These are phyloP conservation scores for Drosophila asahinai DNA, from an alignment of 1,140 invertebrate species.

Conservation along the genomic window DNA sequence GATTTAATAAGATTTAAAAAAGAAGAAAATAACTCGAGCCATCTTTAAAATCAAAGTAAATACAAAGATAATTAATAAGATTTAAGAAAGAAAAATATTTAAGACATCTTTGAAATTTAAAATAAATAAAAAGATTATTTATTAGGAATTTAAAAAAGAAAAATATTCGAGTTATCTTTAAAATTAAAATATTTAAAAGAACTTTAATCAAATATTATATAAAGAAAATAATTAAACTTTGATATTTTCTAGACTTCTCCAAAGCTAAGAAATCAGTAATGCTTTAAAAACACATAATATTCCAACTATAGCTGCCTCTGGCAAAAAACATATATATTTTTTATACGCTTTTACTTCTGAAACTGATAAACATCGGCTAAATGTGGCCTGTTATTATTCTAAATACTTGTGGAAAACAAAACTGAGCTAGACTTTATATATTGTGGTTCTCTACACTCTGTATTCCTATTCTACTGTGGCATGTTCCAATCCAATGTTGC, in stretches of 20 bases:
- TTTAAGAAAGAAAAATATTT: too few relatives aligned
- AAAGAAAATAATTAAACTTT: background rate
- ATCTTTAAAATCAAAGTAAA: too few relatives aligned
- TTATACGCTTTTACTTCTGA: slow-evolving; percentile 60
- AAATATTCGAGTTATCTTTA: too few relatives aligned
- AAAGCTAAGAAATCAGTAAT: background rate
- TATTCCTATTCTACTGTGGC: slow-evolving; percentile 53
- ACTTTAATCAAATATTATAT: too few relatives aligned
- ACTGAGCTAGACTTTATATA: slow-evolving; percentile 13
- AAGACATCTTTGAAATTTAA: too few relatives aligned
- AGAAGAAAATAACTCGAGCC: too few relatives aligned
- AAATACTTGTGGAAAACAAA: slow-evolving; percentile 13
- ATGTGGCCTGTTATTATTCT: slow-evolving; percentile 13
- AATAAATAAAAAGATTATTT: too few relatives aligned
- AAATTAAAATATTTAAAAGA: too few relatives aligned
- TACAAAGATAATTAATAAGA: background rate
- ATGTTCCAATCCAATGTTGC: slow-evolving; percentile 54
- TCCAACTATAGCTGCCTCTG: background rate
- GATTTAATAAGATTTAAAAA: background rate
- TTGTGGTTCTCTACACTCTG: slow-evolving; percentile 27
- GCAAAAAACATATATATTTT: slow-evolving; percentile 54
- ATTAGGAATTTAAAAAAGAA: too few relatives aligned
- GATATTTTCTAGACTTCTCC: background rate
- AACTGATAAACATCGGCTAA: slow-evolving; percentile 11
- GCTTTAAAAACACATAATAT: background rate